These are phyloP conservation scores for Cheirogaleus major DNA, from an alignment of 2,797 vertebrate species.

Conservation along the genomic window DNA sequence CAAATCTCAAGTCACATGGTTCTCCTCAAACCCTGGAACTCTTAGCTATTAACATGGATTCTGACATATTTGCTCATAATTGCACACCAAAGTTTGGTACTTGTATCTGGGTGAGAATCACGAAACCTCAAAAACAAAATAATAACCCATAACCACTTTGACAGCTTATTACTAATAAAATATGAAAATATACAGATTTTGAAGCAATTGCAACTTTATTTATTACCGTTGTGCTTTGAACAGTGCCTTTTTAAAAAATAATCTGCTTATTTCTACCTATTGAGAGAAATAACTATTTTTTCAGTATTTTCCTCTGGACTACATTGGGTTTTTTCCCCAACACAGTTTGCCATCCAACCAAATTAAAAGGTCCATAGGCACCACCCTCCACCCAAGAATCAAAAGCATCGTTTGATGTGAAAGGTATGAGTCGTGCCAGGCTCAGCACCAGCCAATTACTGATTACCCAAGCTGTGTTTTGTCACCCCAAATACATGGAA, in stretches of 20 bases:
- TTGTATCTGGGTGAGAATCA: not conserved
- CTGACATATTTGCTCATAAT: not conserved
- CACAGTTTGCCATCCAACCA: not conserved
- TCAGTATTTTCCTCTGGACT: not conserved
- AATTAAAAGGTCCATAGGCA: not conserved
- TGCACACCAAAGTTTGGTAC: not conserved
- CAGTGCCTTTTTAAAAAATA: slow-evolving; percentile 19
- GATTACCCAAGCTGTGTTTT: slow-evolving; percentile 40
- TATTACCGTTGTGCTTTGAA: not conserved
- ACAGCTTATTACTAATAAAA: not conserved
- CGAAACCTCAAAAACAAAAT: not conserved
- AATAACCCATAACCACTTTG: not conserved
- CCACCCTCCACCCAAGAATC: not conserved
- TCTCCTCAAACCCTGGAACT: not conserved
- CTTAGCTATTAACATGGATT: not conserved
- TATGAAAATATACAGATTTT: not conserved
- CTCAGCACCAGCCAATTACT: not conserved
- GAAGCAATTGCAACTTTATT: not conserved
- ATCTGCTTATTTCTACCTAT: slow-evolving; percentile 48
- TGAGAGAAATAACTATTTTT: slow-evolving; percentile 36
- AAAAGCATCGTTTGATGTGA: slow-evolving; percentile 18
- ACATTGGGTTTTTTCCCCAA: not conserved
- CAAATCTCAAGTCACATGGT: too few relatives aligned
- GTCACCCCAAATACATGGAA: slow-evolving; percentile 25
- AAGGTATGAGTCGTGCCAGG: not conserved